Percentiles rank a stretch among this genome's conserved stretches.
phyloP scores from a whole-genome alignment of 2,113 vertebrate species.

The Pollachius pollachius region DNA sequence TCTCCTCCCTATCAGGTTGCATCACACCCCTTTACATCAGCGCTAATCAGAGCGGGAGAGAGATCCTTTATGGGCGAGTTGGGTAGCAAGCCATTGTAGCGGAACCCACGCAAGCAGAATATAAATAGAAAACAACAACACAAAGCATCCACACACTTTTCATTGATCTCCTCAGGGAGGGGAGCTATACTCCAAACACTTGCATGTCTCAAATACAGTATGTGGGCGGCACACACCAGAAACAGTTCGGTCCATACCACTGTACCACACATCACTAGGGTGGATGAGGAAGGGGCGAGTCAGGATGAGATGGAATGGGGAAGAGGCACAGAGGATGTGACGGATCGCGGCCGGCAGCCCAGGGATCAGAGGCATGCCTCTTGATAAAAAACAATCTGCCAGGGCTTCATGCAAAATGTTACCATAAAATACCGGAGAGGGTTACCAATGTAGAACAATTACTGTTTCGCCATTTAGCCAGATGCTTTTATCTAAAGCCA shows the following conservation, averaged over 20 bases:
- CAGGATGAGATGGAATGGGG: constrained; percentile 45
- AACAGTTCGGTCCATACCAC: constrained; percentile 37
- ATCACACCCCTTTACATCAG: constrained; percentile 35
- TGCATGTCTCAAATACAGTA: neutral
- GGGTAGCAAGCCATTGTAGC: neutral
- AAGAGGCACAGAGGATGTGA: constrained; percentile 47
- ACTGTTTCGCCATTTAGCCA: too few species aligned
- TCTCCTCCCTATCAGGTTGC: constrained; percentile 15
- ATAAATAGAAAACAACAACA: constrained; percentile 5
- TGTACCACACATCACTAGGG: too few species aligned
- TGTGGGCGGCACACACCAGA: constrained; percentile 3
- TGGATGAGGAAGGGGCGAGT: constrained; percentile 37
- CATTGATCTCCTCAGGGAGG: neutral
- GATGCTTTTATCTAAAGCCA: too few species aligned
- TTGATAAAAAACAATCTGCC: too few species aligned
- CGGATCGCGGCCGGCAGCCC: neutral
- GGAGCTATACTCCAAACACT: neutral
- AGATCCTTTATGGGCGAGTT: constrained; percentile 18
- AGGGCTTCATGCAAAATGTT: too few species aligned
- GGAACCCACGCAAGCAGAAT: neutral
- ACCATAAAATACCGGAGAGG: too few species aligned
- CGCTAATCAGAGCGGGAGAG: constrained; percentile 32
- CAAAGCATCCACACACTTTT: neutral
- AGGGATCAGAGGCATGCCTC: too few species aligned
- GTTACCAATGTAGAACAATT: too few species aligned